Evolutionary conservation across 2,888 invertebrate species (phyloP), one percentile per base, ranked within the genome.

Genomic region (Hydrotaea cyrtoneurina): DNA sequence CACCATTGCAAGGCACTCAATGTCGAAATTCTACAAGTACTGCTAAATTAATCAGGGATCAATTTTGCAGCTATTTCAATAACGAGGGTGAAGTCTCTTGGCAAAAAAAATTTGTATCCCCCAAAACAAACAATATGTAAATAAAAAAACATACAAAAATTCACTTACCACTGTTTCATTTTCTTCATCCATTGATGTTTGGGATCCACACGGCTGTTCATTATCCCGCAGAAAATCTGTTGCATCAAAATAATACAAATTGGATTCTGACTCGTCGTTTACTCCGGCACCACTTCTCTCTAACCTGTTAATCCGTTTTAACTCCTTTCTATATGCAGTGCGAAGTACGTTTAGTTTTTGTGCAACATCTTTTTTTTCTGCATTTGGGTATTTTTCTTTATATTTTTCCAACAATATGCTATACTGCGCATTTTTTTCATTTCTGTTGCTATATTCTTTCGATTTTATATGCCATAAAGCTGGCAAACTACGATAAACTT

Each of bases 21-120:
- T 21, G 17, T 46, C 59, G 75, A 78, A 80, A 80, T 75, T 62
- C 80, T 8, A 15, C 74, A 50, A 80, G 5, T 36, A 39, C 2
- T n/a, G 66, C 83, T 77, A 78, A 81, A 75, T 15, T 62, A 43
- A 23, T 85, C n/a, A 64, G 78, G 62, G 71, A 86, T 17, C 43
- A 11, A 39, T 86, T 46, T 59, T 85, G 79, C 13, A 76, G 76
- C 3, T 85, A 77, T 64, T 85, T 80, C 50, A 85, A 85, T 39
- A 75, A 78, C 55, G 64, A 76, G 39, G 77, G 46, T 21, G 46
- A 31, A 46, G 21, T 46, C 43, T 19, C 46, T 15, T 17, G 69
- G 23, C 21, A 46, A 43, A 69, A 69, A 69, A 69, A 19, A 23
- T 46, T 69, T 69, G 46, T 69, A 50, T 50, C 46, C 46, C 5